Conservation (phyloP, 2,797 vertebrate species). For the Melopsittacus undulatus region DNA sequence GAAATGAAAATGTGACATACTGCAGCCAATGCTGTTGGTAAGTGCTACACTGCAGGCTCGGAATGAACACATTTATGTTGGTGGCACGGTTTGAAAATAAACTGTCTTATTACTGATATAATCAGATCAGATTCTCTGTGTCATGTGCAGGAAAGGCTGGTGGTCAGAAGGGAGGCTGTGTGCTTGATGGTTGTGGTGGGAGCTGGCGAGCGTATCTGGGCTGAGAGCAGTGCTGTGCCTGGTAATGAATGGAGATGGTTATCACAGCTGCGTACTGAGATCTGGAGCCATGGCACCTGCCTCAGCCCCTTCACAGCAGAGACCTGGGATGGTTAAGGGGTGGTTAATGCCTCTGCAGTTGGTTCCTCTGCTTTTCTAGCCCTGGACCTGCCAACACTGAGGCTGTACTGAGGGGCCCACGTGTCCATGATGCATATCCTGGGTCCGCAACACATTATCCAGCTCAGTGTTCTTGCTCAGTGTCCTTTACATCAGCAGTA, state of each 20-base stretch:
- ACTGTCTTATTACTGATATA: neutral
- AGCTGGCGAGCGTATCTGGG: neutral
- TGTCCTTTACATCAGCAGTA: neutral
- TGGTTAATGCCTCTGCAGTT: neutral
- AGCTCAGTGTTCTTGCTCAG: neutral
- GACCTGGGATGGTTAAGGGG: neutral
- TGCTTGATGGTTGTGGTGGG: fast-evolving
- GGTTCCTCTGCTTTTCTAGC: neutral
- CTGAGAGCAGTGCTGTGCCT: neutral
- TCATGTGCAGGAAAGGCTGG: fast-evolving
- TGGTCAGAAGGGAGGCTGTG: too few relatives aligned
- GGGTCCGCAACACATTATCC: fast-evolving
- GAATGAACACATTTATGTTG: neutral
- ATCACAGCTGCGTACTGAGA: fast-evolving
- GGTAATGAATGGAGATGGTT: fast-evolving
- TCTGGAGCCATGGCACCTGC: neutral
- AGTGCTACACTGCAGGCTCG: neutral
- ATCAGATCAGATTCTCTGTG: neutral
- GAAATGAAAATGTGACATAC: neutral
- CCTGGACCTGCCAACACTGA: too few relatives aligned
- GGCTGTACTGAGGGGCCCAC: neutral
- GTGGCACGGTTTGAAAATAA: neutral
- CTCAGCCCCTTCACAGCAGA: neutral
- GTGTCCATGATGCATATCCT: neutral
- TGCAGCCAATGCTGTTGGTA: neutral